phyloP scores from a whole-genome alignment of 2,888 invertebrate genomes.

The Cataglyphis rosenhaueri region DNA sequence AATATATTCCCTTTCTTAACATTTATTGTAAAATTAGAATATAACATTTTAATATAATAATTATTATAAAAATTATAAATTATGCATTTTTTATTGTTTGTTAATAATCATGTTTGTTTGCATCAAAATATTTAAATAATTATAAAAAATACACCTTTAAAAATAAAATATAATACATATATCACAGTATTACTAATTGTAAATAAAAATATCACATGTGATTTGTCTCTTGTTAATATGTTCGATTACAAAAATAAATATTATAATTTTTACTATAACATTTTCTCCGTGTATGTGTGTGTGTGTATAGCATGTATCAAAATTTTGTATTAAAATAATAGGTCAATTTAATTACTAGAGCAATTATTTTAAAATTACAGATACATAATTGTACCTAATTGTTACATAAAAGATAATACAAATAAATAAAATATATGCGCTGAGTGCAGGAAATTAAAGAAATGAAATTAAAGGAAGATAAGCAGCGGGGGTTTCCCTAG shows the following conservation, averaged over 20 bases:
- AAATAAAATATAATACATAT: too few relatives aligned
- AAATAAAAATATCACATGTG: too few relatives aligned
- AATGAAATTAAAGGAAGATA: conserved; percentile 71
- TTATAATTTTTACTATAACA: background rate
- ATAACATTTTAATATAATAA: background rate
- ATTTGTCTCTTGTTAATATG: too few relatives aligned
- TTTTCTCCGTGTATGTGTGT: background rate
- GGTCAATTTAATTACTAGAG: background rate
- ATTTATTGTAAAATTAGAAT: background rate
- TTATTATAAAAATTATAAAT: too few relatives aligned
- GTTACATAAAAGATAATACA: background rate
- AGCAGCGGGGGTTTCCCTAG: conserved; percentile 72
- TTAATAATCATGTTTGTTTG: too few relatives aligned
- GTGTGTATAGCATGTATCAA: background rate
- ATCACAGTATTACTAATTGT: too few relatives aligned
- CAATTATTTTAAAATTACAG: background rate
- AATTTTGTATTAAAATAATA: conserved; percentile 7
- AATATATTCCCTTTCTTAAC: too few relatives aligned
- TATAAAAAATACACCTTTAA: too few relatives aligned
- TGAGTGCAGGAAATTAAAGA: conserved; percentile 73
- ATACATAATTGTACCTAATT: background rate
- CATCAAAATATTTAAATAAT: too few relatives aligned
- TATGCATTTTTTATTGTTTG: too few relatives aligned
- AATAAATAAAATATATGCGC: background rate
- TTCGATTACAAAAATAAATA: too few relatives aligned